phyloP scores from a whole-genome alignment of 92 coral and sea anemone genomes.

The Porites cylindrica region DNA sequence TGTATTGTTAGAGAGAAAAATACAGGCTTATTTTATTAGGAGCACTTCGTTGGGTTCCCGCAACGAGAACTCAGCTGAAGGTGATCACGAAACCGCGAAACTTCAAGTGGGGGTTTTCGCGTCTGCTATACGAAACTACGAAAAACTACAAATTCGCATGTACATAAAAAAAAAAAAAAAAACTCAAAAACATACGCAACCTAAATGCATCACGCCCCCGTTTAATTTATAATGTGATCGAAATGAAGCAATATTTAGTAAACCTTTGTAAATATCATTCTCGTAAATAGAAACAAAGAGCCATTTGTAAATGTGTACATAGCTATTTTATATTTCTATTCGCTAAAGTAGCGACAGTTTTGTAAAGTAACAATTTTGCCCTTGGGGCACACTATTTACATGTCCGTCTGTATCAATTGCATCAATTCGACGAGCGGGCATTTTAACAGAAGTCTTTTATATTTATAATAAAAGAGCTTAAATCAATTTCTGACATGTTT shows the following conservation, averaged over 20 bases:
- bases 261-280: slow-evolving; percentile 40
- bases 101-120: not conserved
- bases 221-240: slow-evolving; percentile 29
- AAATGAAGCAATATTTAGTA: slow-evolving; percentile 19
- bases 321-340: slow-evolving; percentile 22
- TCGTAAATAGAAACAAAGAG: slow-evolving; percentile 27
- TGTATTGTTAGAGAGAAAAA: slow-evolving; percentile 11
- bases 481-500: not conserved
- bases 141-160: not conserved
- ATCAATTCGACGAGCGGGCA: slow-evolving; percentile 16
- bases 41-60: slow-evolving; percentile 15
- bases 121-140: not conserved
- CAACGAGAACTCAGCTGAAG: slow-evolving; percentile 8
- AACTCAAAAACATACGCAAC: not conserved
- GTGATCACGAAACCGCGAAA: slow-evolving; percentile 29
- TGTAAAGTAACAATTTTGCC: slow-evolving; percentile 36
- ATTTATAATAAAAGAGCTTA: slow-evolving; percentile 34
- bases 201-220: slow-evolving; percentile 5
- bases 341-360: slow-evolving; percentile 24
- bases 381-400: slow-evolving; percentile 6
- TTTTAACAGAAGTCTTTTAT: slow-evolving; percentile 1
- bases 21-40: slow-evolving; percentile 3
- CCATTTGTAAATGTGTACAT: slow-evolving; percentile 37
- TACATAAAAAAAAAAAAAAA: not conserved
- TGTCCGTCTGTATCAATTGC: slow-evolving; percentile 16